phyloP scores from a whole-genome alignment of 2,113 vertebrate genomes.

The Salvelinus fontinalis region DNA sequence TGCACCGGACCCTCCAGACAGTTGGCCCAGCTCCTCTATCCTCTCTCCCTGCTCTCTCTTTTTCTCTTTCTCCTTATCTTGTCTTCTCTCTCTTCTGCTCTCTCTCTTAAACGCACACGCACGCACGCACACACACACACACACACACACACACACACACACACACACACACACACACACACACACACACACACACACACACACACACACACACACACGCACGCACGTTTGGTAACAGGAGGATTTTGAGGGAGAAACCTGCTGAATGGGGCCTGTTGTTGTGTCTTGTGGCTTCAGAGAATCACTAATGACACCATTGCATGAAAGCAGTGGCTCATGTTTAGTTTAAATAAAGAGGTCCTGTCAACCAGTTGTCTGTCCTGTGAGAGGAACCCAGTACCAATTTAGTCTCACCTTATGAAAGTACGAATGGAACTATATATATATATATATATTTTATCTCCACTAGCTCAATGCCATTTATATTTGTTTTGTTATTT shows the following conservation, averaged over 20 bases:
- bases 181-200: too few species aligned
- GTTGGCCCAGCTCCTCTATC: background rate
- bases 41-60: background rate
- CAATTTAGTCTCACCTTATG: too few species aligned
- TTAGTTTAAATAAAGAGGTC: background rate
- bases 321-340: background rate
- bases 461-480: too few species aligned
- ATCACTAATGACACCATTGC: background rate
- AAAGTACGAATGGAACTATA: too few species aligned
- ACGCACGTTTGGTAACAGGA: constrained; percentile 9
- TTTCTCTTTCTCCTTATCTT: constrained; percentile 1
- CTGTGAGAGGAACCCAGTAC: background rate
- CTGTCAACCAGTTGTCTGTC: background rate
- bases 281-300: background rate
- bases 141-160: too few species aligned
- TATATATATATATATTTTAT: too few species aligned
- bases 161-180: too few species aligned
- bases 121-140: too few species aligned
- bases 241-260: background rate
- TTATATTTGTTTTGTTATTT: too few species aligned
- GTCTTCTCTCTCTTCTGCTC: background rate
- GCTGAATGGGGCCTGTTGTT: background rate
- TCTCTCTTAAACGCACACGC: background rate
- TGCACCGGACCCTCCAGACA: background rate
- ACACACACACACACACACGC: too few species aligned